Evolutionary conservation across 2,888 invertebrate species (phyloP), one percentile per base, ranked within the genome.

Genomic region (Embidobia sp.): DNA sequence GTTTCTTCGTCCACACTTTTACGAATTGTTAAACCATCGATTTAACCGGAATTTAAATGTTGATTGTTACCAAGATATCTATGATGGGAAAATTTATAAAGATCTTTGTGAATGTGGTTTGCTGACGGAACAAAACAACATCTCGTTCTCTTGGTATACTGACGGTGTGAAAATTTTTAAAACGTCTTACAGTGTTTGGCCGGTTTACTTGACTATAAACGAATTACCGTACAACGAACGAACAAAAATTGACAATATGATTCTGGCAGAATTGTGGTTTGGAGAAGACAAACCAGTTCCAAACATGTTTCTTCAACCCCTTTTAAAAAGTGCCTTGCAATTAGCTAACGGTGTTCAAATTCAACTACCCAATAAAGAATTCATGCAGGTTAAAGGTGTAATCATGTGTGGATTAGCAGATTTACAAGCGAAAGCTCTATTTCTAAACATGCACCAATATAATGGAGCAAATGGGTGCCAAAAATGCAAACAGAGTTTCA

Each of bases 371-470:
- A 16, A 13, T 10, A 15, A 15, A 4, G 37, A 37, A 3, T 4
- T 15, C 16, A 5, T 13, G 8, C 13, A 15, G 7, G 29, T 48
- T 8, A 48, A 29, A 33, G 49, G 7, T 10, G 66, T 78, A 8
- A 48, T 55, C 13, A 29, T 72, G 1, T 53, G 63, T 18, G 74
- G 74, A 7, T 46, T 67, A 5, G 10, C 44, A 11, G 77, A 79
- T 49, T 48, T 53, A 4, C 74, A 74, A 29, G 77, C 79, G 1
- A 74, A 77, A 55, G 64, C 79, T 13, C 16, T 74, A 8, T 79
- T 77, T 48, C 31, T 79, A 5, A 42, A 35, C 7, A 63, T 74
- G 46, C 57, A 29, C 26, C 72, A 77, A 19, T 79, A 57, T 19
- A 79, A 33, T n/a, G 31, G 31, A 10, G 10, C 4, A 33, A 7